Evolutionary conservation across 2,113 vertebrate species (phyloP).

Genomic region (Nycticorax nycticorax): DNA sequence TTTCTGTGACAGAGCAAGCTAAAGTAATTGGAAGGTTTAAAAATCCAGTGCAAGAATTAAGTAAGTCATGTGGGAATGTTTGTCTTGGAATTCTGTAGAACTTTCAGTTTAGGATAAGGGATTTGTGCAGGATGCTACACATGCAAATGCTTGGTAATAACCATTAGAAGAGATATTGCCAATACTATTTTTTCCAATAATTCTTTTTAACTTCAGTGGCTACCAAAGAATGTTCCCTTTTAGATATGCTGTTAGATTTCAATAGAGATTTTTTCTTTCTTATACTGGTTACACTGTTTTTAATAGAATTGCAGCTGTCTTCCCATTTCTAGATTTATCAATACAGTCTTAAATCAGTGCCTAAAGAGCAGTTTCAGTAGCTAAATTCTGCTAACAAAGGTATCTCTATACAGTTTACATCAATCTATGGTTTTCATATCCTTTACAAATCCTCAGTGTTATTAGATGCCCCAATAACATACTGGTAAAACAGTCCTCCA

Average conservation of each 20-base stretch:
- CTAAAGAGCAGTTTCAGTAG: not conserved
- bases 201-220: not conserved
- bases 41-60: not conserved
- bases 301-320: not conserved
- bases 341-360: not conserved
- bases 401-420: not conserved
- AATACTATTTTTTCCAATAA: not conserved
- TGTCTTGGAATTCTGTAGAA: not conserved
- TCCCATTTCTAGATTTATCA: not conserved
- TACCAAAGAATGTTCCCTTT: not conserved
- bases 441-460: not conserved
- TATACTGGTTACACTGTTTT: not conserved
- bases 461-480: not conserved
- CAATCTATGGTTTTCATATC: not conserved
- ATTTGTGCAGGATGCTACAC: not conserved
- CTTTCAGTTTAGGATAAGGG: not conserved
- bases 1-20: not conserved
- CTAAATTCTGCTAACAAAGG: not conserved
- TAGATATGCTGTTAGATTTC: not conserved
- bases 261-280: not conserved
- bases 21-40: not conserved
- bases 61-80: not conserved
- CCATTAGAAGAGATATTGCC: not conserved
- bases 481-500: not conserved
- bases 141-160: not conserved